Base-by-base conservation (phyloP, 2,113 vertebrate genomes). In the Sceloporus tristichus region DNA sequence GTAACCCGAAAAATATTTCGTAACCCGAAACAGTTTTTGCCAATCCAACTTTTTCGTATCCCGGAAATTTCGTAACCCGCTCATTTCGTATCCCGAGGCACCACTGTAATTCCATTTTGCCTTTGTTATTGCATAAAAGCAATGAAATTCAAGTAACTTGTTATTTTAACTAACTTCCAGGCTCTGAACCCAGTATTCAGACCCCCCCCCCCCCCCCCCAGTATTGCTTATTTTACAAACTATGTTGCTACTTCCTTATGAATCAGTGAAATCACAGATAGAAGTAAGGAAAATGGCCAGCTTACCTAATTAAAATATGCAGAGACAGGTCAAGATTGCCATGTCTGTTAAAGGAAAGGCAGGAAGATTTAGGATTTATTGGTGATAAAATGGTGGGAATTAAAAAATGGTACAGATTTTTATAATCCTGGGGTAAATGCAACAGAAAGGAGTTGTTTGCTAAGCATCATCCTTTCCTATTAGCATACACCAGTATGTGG, bases 231-330 rank as follows among this genome's bases (percentile, higher is more conserved):
- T 90, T 71, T 89, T 53, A 74, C 77, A 92, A 87, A 29, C 34
- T 90, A 65, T 79, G 86, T 83, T 85, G 9, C 65, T 90, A 18
- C 13, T 92, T 90, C 87, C 85, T 84, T 86, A 16, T 92, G 89
- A 90, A 92, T 89, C 90, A 93, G 14, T 59, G 77, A 85, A 93
- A 90, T 66, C 83, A 84, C 79, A 91, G 87, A 91, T 71, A 90
- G 48, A 70, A 4, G 1, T 87, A 54, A 87, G 83, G 86, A 92
- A 88, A 93, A 95, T 53, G 80, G 16, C 3, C 66, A 53, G n/a
- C 68, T 81, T 75, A 65, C 87, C 82, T 93, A 93, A 93, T 94
- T 94, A 90, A 25, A 87, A 79, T 88, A 87, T 48, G 42, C 6
- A 70, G 8, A 13, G 3, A 42, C 91, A 93, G 83, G 90, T 86